phyloP scores from a whole-genome alignment of 2,797 vertebrate genomes.

The Neomorphus geoffroyi region DNA sequence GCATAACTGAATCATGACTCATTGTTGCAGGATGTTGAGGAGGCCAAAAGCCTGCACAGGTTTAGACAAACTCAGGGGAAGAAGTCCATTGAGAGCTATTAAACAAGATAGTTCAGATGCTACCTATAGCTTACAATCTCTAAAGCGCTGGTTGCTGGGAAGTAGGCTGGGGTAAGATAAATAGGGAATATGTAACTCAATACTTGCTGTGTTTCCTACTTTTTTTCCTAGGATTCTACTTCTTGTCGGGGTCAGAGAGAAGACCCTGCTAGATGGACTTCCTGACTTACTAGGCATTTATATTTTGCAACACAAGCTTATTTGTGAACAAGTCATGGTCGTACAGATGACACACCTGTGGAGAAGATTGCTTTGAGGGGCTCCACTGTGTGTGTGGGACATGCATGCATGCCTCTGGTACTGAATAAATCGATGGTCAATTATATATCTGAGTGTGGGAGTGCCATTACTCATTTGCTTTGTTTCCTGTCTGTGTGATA shows the following conservation, averaged over 20 bases:
- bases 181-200: not conserved
- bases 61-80: constrained; percentile 16
- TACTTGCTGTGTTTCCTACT: not conserved
- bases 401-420: not conserved
- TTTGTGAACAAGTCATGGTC: not conserved
- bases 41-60: constrained; percentile 23
- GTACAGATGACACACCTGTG: not conserved
- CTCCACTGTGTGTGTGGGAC: not conserved
- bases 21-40: constrained; percentile 34
- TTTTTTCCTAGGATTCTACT: not conserved
- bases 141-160: not conserved
- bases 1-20: constrained; percentile 44
- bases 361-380: not conserved
- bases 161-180: not conserved
- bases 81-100: not conserved
- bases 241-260: not conserved
- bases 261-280: not conserved
- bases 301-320: not conserved
- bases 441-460: not conserved
- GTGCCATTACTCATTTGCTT: not conserved
- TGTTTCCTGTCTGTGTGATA: not conserved
- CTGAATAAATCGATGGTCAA: not conserved
- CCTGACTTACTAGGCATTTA: not conserved
- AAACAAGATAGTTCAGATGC: not conserved
- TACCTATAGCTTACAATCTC: not conserved